Evolutionary conservation across 2,113 vertebrate genomes (phyloP).

Genomic region (Vireo altiloquus): DNA sequence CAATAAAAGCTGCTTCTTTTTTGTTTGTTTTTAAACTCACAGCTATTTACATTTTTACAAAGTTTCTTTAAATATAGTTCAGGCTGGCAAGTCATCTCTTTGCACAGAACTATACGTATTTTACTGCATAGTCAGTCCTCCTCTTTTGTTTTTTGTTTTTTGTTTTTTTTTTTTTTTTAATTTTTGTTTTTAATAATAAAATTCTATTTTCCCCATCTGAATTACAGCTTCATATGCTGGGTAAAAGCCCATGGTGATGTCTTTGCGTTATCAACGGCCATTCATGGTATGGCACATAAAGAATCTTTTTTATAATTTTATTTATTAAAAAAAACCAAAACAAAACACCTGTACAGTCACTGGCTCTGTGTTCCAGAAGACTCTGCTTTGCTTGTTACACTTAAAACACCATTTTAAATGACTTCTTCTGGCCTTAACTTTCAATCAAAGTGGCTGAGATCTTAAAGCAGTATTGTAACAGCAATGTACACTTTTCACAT

Average conservation of each 20-base stretch:
- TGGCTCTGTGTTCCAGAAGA: conserved; percentile 65
- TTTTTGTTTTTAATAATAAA: conserved; percentile 72
- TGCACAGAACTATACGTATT: conserved; percentile 70
- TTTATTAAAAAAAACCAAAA: conserved; percentile 41
- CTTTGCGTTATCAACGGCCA: conserved; percentile 66
- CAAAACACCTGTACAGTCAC: conserved; percentile 68
- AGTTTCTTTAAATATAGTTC: conserved; percentile 91
- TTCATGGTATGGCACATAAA: conserved; percentile 76
- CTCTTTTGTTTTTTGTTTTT: conserved; percentile 56
- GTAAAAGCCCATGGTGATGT: conserved; percentile 64
- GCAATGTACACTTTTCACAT: conserved; percentile 83
- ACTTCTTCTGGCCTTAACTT: conserved; percentile 52
- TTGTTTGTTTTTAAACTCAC: conserved; percentile 74
- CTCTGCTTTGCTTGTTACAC: conserved; percentile 18
- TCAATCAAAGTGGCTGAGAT: conserved; percentile 62
- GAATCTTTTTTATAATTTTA: conserved; percentile 59
- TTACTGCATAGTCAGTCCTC: conserved; percentile 75
- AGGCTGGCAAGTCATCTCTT: conserved; percentile 80
- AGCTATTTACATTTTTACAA: conserved; percentile 83
- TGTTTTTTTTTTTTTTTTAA: conserved; percentile 57
- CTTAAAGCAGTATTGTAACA: conserved; percentile 71
- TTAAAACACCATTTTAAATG: conserved; percentile 35
- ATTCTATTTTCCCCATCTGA: conserved; percentile 65
- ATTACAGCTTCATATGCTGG: conserved; percentile 57
- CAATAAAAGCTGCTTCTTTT: conserved; percentile 75